Conservation (phyloP, 2,797 vertebrate species). For the Phoebastria nigripes region DNA sequence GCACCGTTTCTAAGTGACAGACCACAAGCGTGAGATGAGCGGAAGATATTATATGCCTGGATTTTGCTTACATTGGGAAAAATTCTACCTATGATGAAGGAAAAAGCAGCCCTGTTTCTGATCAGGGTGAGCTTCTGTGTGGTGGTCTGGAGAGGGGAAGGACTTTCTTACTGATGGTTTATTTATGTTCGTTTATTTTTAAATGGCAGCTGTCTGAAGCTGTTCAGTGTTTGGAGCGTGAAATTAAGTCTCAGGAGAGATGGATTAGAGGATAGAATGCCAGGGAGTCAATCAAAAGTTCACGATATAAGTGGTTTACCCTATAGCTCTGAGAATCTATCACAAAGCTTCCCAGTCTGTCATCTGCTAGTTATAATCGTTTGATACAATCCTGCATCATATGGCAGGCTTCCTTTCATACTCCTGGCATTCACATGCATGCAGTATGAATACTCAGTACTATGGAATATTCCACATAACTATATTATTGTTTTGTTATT, state of each 20-base stretch:
- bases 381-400: not conserved
- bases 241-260: conserved; percentile 53
- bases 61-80: not conserved
- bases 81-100: not conserved
- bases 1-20: not conserved
- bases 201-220: conserved; percentile 39
- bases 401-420: not conserved
- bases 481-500: not conserved
- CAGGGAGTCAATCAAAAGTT: conserved; percentile 25
- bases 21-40: accelerated
- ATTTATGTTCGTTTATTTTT: conserved; percentile 44
- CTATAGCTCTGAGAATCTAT: not conserved
- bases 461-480: not conserved
- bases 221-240: conserved; percentile 26
- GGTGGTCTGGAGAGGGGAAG: not conserved
- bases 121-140: not conserved
- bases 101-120: not conserved
- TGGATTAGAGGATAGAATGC: conserved; percentile 18
- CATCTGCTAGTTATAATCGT: not conserved
- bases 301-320: not conserved
- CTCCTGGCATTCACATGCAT: not conserved
- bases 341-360: not conserved
- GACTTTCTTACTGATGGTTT: conserved; percentile 8
- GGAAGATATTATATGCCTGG: not conserved
- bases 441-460: not conserved